A percentile compares a stretch with the other conserved stretches of the same genome.
Conservation (phyloP, 1,140 invertebrate genomes). For the Megalonaias nervosa region DNA sequence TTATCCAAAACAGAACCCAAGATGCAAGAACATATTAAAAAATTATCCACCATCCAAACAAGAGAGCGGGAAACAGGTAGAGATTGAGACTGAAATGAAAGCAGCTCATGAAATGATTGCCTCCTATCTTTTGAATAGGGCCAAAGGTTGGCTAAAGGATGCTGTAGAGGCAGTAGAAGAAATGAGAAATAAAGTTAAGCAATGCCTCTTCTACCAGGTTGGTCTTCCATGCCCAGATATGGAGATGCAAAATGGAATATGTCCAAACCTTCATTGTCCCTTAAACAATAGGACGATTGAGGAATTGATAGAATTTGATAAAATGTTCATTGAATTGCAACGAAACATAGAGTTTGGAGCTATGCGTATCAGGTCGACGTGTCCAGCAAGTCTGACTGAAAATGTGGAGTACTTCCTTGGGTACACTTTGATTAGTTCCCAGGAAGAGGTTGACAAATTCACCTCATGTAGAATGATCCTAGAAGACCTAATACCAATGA, state of each 20-base stretch:
- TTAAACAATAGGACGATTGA: conserved; percentile 25
- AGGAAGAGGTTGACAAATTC: neutral
- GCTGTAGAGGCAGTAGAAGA: conserved; percentile 9
- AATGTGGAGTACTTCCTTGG: neutral
- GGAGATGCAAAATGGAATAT: conserved; percentile 12
- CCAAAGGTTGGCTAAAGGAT: conserved; percentile 27
- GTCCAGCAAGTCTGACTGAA: conserved; percentile 12
- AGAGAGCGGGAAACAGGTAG: conserved; percentile 20
- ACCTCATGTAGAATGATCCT: neutral
- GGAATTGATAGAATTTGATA: conserved; percentile 23
- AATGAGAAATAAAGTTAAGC: conserved; percentile 19
- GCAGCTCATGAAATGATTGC: conserved; percentile 25
- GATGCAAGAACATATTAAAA: conserved; percentile 35
- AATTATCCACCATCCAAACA: conserved; percentile 12
- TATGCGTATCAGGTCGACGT: neutral
- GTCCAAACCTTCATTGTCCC: conserved; percentile 24
- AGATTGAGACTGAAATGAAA: conserved; percentile 12
- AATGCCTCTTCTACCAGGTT: conserved; percentile 33
- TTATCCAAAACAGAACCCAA: conserved; percentile 44
- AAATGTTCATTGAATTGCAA: conserved; percentile 27
- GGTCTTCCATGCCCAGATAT: conserved; percentile 8
- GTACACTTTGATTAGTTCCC: neutral
- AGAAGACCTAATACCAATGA: conserved; percentile 30
- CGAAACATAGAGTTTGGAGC: conserved; percentile 17
- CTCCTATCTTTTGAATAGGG: conserved; percentile 30